phyloP scores from a whole-genome alignment of 2,888 invertebrate genomes.

The Anorthoa munda region DNA sequence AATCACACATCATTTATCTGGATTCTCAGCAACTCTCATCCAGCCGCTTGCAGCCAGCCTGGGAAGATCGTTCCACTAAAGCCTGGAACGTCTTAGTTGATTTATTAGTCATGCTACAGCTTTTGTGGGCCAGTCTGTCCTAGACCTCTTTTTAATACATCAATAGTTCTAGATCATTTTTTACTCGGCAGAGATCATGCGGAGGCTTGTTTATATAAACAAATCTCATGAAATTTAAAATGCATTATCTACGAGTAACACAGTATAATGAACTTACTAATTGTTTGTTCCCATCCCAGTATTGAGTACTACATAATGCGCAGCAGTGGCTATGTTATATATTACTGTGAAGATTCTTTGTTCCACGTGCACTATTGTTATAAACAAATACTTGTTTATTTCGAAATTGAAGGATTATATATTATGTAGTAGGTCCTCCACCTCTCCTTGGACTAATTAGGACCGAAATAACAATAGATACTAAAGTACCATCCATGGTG shows the following conservation, averaged over 20 bases:
- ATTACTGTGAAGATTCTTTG: background rate
- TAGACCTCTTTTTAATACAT: background rate
- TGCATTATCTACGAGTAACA: background rate
- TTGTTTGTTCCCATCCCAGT: background rate
- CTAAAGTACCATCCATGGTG: slow-evolving; percentile 11
- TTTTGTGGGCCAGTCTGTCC: background rate
- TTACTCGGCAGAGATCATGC: background rate
- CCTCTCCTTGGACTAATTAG: slow-evolving; percentile 43
- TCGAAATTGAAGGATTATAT: slow-evolving; percentile 6
- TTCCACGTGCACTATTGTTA: background rate
- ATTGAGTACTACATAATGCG: slow-evolving; percentile 10
- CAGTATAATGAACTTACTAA: background rate
- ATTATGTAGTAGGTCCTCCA: background rate
- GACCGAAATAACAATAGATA: slow-evolving; percentile 42
- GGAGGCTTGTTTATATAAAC: background rate
- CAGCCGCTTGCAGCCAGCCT: too few relatives aligned
- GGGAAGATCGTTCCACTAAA: background rate
- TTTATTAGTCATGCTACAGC: background rate
- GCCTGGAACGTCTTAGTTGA: background rate
- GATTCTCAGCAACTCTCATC: too few relatives aligned
- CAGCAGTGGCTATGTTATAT: background rate
- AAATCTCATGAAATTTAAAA: background rate
- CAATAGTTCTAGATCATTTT: too few relatives aligned
- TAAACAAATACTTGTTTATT: slow-evolving; percentile 41
- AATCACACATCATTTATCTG: too few relatives aligned